phyloP scores from a whole-genome alignment of 1,140 invertebrate genomes.

The Eubasilissa regina region DNA sequence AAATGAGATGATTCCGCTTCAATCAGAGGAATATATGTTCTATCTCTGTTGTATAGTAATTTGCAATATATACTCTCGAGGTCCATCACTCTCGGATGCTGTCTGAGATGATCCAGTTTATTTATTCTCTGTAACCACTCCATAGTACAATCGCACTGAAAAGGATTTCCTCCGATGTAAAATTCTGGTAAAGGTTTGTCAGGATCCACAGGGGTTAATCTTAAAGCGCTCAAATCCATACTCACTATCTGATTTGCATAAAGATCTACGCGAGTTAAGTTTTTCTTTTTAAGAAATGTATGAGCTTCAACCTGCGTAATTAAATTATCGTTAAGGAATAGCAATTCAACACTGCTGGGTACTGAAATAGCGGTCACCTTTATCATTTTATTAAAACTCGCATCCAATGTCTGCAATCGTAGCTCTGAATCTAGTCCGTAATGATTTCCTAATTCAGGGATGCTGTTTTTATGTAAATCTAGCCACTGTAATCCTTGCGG shows the following conservation, averaged over 20 bases:
- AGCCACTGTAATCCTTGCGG: slow-evolving; percentile 89
- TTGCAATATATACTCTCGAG: slow-evolving; percentile 93
- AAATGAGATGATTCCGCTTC: slow-evolving; percentile 91
- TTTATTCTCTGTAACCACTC: slow-evolving; percentile 91
- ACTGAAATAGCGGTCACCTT: slow-evolving; percentile 80
- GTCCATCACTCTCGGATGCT: slow-evolving; percentile 92
- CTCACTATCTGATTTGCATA: slow-evolving; percentile 88
- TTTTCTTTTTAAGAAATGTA: slow-evolving; percentile 87
- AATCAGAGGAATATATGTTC: slow-evolving; percentile 85
- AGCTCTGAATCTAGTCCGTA: slow-evolving; percentile 80
- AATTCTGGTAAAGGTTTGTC: slow-evolving; percentile 84
- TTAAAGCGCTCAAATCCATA: slow-evolving; percentile 85
- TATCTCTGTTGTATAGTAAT: slow-evolving; percentile 87
- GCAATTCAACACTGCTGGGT: slow-evolving; percentile 83
- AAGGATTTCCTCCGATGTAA: slow-evolving; percentile 90
- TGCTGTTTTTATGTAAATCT: slow-evolving; percentile 91
- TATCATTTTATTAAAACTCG: slow-evolving; percentile 86
- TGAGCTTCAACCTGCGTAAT: slow-evolving; percentile 85
- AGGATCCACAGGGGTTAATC: slow-evolving; percentile 80
- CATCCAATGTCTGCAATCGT: slow-evolving; percentile 84
- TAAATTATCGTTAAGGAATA: slow-evolving; percentile 88
- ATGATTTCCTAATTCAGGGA: slow-evolving; percentile 85
- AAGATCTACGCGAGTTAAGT: slow-evolving; percentile 87
- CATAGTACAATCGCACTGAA: slow-evolving; percentile 90
- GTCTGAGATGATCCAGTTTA: slow-evolving; percentile 80